Evolutionary conservation across 2,888 invertebrate genomes (phyloP).

Genomic region (Drosophila recens): DNA sequence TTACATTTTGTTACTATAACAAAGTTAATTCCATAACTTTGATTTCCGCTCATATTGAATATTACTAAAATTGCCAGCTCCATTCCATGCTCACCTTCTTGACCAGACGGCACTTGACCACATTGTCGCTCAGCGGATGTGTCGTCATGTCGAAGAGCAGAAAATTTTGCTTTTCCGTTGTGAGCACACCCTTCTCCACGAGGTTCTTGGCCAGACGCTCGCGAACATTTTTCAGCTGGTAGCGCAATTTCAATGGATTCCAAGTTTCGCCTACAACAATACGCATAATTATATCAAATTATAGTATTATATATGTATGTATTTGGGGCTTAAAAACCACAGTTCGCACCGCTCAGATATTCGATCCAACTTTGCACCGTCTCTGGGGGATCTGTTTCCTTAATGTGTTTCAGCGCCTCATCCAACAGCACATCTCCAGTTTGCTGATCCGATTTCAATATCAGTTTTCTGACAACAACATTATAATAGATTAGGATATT

Average conservation of each 20-base stretch:
- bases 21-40: no score
- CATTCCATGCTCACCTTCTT: constrained; percentile 90
- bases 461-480: constrained; percentile 88
- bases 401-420: constrained; percentile 98
- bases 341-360: constrained; percentile 95
- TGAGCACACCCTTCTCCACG: constrained; percentile 99
- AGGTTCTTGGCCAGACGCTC: constrained; percentile 99
- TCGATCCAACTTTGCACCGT: constrained; percentile 99
- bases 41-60: no score
- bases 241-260: constrained; percentile 99
- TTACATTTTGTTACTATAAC: no score
- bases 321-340: neutral
- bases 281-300: neutral
- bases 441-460: constrained; percentile 94
- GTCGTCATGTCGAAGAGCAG: constrained; percentile 99
- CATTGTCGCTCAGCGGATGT: constrained; percentile 98
- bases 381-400: constrained; percentile 99
- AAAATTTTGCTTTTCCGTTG: constrained; percentile 99
- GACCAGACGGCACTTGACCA: constrained; percentile 97
- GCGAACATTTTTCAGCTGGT: constrained; percentile 99
- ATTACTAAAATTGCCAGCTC: no score
- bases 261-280: constrained; percentile 96
- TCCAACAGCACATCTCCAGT: constrained; percentile 98
- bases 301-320: neutral
- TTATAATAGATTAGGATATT: neutral